Percentiles rank a stretch among this genome's conserved stretches.
Conservation (phyloP, 37 sponge, comb jelly and placozoan species). For the Theonella swinhoei region DNA sequence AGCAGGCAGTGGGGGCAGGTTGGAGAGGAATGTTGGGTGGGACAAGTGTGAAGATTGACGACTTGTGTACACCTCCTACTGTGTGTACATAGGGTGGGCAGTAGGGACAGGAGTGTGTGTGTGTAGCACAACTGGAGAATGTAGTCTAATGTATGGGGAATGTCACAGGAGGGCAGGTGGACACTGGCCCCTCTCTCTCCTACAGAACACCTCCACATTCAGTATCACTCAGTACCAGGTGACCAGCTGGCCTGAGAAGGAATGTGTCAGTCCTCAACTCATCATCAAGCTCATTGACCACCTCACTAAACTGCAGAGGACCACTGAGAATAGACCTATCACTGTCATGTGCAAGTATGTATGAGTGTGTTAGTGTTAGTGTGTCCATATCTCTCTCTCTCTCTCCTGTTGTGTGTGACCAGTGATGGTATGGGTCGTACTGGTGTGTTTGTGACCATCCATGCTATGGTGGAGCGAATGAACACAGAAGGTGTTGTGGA, state of each 20-base stretch:
- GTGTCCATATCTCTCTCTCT: too few species aligned
- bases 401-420: too few species aligned
- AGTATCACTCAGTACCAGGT: conserved; percentile 61
- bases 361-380: neutral
- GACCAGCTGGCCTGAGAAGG: conserved; percentile 61
- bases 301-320: conserved; percentile 39
- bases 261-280: neutral
- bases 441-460: conserved; percentile 28
- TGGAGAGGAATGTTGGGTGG: too few species aligned
- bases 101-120: conserved; percentile 12
- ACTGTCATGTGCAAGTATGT: conserved; percentile 78
- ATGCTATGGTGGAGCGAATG: conserved; percentile 24
- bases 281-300: conserved; percentile 39
- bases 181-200: too few species aligned
- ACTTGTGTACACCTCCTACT: too few species aligned
- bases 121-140: too few species aligned
- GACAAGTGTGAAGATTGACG: too few species aligned
- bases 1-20: too few species aligned
- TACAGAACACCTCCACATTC: neutral
- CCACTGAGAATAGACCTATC: conserved; percentile 61
- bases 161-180: too few species aligned
- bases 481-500: conserved; percentile 25
- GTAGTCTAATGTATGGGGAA: too few species aligned
- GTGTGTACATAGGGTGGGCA: neutral
- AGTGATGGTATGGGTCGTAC: conserved; percentile 52